These are phyloP conservation scores for Raillietiella orientalis DNA, from an alignment of 2,888 invertebrate genomes.

Conservation along the genomic window DNA sequence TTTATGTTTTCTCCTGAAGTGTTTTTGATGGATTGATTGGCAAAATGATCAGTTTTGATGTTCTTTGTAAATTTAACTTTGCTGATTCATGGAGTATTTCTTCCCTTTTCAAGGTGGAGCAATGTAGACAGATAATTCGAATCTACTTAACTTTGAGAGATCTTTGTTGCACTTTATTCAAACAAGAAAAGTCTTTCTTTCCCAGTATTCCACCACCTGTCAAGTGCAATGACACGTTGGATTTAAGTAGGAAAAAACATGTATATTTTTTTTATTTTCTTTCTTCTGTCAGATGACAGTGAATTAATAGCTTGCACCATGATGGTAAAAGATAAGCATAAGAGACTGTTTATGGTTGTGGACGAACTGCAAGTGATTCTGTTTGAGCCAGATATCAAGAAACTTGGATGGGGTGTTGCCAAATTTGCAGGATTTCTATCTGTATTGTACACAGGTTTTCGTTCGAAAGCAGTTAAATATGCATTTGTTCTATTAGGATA, in stretches of 20 bases:
- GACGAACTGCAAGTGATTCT: constrained; percentile 79
- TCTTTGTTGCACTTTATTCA: constrained; percentile 38
- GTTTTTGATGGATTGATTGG: no score
- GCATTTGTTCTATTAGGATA: constrained; percentile 28
- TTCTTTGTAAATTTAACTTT: no score
- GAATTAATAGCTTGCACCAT: constrained; percentile 90
- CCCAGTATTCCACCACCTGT: no score
- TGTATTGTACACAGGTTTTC: neutral
- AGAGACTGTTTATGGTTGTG: constrained; percentile 78
- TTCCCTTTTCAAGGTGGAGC: constrained; percentile 59
- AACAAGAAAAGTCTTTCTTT: no score
- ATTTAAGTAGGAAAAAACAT: no score
- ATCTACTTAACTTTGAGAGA: constrained; percentile 65
- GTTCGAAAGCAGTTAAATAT: neutral
- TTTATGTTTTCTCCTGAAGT: no score
- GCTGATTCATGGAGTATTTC: no score
- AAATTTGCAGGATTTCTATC: constrained; percentile 66
- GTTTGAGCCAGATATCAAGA: constrained; percentile 80
- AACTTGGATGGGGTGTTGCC: constrained; percentile 89
- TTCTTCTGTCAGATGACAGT: constrained; percentile 85
- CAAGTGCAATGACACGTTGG: constrained; percentile 72
- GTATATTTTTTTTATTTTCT: constrained; percentile 9
- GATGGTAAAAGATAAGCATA: constrained; percentile 52
- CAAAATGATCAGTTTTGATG: no score
- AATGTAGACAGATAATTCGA: constrained; percentile 57